A percentile compares a stretch with the other conserved stretches of the same genome.
These are phyloP conservation scores for Nycticorax nycticorax DNA, from an alignment of 2,113 vertebrate species.

Conservation along the genomic window DNA sequence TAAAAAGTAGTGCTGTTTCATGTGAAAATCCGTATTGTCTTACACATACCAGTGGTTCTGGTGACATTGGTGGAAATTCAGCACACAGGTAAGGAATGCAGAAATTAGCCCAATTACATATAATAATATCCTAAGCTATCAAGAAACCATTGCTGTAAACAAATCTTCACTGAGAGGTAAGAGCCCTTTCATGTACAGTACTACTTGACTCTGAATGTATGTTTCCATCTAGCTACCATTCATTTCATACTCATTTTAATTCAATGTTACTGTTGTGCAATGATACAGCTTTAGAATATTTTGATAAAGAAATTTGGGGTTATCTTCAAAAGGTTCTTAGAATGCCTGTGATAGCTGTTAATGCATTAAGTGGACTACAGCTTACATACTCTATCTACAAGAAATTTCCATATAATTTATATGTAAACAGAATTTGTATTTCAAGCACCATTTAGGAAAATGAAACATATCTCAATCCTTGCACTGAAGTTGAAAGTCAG, in stretches of 20 bases:
- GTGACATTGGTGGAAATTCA: not conserved
- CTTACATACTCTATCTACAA: slow-evolving; percentile 33
- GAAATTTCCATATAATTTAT: slow-evolving; percentile 39
- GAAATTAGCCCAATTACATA: not conserved
- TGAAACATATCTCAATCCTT: slow-evolving; percentile 19
- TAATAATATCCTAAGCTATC: slow-evolving; percentile 4
- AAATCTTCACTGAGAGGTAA: slow-evolving; percentile 66
- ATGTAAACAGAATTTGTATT: slow-evolving; percentile 61
- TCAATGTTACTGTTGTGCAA: slow-evolving; percentile 6
- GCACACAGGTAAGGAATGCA: not conserved
- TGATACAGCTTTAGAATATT: slow-evolving; percentile 29
- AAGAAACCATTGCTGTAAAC: slow-evolving; percentile 60
- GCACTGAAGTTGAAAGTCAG: slow-evolving; percentile 34
- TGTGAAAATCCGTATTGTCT: not conserved
- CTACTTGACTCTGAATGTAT: slow-evolving; percentile 26
- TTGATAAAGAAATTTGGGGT: slow-evolving; percentile 33
- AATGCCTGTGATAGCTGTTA: slow-evolving; percentile 29
- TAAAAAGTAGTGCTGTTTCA: not conserved
- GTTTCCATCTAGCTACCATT: slow-evolving; percentile 48
- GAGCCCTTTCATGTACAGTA: slow-evolving; percentile 64
- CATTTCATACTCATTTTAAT: not conserved
- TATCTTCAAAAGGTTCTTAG: slow-evolving; percentile 16
- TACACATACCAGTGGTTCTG: not conserved
- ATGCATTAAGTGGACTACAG: slow-evolving; percentile 26
- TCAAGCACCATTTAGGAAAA: slow-evolving; percentile 63